Percentiles rank a stretch among this genome's conserved stretches.
These are phyloP conservation scores for Metacarcinus magister DNA, from an alignment of 2,888 invertebrate genomes.

Conservation along the genomic window DNA sequence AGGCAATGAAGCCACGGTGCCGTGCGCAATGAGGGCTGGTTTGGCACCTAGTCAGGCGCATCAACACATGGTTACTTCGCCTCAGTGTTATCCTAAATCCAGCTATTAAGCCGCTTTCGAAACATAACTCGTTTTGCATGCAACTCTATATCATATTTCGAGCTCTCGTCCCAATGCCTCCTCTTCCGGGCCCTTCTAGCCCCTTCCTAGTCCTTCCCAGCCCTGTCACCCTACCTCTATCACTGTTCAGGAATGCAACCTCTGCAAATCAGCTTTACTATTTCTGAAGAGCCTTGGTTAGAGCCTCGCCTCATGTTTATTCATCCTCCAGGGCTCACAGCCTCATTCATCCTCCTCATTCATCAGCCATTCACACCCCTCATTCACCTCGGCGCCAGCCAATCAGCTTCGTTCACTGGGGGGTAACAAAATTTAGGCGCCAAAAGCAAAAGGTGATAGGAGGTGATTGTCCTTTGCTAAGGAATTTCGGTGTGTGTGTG, in stretches of 20 bases:
- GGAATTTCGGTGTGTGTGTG: background rate
- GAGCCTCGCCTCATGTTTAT: constrained; percentile 38
- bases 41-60: background rate
- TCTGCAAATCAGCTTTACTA: constrained; percentile 48
- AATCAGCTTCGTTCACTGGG: constrained; percentile 44
- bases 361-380: constrained; percentile 45
- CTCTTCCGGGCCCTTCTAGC: background rate
- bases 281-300: constrained; percentile 48
- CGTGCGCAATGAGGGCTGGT: background rate
- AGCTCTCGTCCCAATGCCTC: background rate
- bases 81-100: constrained; percentile 11
- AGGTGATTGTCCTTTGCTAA: constrained; percentile 19
- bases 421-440: constrained; percentile 18
- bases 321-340: constrained; percentile 1
- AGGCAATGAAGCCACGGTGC: background rate
- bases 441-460: constrained; percentile 44
- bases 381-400: background rate
- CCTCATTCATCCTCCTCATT: constrained; percentile 36
- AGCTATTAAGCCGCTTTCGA: constrained; percentile 12
- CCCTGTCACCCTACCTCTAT: background rate
- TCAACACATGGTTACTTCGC: background rate
- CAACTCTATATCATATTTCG: constrained; percentile 39
- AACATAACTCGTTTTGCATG: constrained; percentile 35
- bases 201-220: background rate
- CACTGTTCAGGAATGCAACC: constrained; percentile 45